These are phyloP conservation scores for Amblyopsis rosae DNA, from an alignment of 2,113 vertebrate species.

Conservation along the genomic window DNA sequence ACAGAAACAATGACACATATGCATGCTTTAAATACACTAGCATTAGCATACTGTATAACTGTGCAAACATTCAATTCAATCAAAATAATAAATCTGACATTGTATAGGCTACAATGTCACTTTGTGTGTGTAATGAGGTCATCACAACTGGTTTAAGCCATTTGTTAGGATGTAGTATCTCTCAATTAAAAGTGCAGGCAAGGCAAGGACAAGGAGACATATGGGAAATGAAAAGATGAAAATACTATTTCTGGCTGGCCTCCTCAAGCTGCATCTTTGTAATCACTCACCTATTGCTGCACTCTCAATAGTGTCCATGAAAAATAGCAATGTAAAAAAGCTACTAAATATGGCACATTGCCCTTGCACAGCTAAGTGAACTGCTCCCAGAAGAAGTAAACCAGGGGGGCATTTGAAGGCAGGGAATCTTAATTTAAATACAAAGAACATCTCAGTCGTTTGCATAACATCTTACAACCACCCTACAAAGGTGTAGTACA, in stretches of 20 bases:
- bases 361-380: constrained; percentile 8
- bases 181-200: constrained; percentile 15
- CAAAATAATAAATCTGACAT: background rate
- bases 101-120: constrained; percentile 5
- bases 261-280: background rate
- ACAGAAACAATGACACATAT: constrained; percentile 8
- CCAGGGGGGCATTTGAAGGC: constrained; percentile 44
- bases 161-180: constrained; percentile 7
- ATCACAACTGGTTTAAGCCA: constrained; percentile 1
- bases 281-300: constrained; percentile 1
- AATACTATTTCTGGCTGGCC: constrained; percentile 5
- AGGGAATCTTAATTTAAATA: constrained; percentile 33
- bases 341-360: constrained; percentile 18
- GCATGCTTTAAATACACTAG: constrained; percentile 16
- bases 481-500: background rate
- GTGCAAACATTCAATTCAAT: background rate
- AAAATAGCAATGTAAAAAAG: constrained; percentile 26
- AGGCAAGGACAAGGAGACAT: constrained; percentile 17
- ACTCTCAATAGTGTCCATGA: constrained; percentile 12
- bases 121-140: constrained; percentile 4
- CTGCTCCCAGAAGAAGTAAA: background rate
- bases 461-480: background rate
- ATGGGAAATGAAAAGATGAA: background rate
- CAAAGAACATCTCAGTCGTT: background rate
- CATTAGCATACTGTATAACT: background rate